Evolutionary conservation across 1,140 invertebrate species (phyloP), one percentile per base, ranked within the genome.

Genomic region (Eufriesea mexicana): DNA sequence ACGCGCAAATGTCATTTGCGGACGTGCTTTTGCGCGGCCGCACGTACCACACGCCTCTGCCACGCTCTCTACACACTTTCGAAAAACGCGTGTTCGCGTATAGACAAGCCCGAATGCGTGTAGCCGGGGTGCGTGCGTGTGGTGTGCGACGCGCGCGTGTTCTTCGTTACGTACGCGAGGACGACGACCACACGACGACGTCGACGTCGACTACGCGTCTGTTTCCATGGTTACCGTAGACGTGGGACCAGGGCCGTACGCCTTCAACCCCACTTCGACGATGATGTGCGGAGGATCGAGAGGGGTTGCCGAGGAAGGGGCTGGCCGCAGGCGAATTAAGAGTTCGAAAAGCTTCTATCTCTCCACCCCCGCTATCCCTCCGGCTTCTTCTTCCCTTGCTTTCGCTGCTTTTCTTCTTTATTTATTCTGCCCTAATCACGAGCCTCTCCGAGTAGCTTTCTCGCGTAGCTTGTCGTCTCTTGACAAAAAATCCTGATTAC

Each of bases 321-420:
- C 83, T 84, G 89, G 89, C 89, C 89, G 86, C 87, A 80, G 90
- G 90, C 90, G 89, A 92, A 91, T 91, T 91, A 91, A 91, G 91
- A 92, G 84, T 91, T 91, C 87, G 89, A 91, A 92, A 92, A 84
- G 84, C 85, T 88, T 77, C 82, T 78, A 73, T 88, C 86, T 82
- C 78, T 62, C 72, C 66, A 66, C 71, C 72, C 72, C 64, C 61
- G 61, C 57, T 6, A 23, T 51, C 55, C 42, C 28, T n/a, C 23
- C 42, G 51, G 6, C 16, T 28, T 35, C 57, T 66, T 77, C 72
- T 59, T 28, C 67, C 64, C 20, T 67, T 61, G 59, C 59, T 68
- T 62, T 64, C 20, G 18, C 54, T 59, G 62, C 79, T 70, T 62
- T 59, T 47, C 78, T 64, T 84, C 78, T 84, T 51, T 66, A 78